Conservation (phyloP, 2,797 vertebrate species). For the Tragopan temminckii region DNA sequence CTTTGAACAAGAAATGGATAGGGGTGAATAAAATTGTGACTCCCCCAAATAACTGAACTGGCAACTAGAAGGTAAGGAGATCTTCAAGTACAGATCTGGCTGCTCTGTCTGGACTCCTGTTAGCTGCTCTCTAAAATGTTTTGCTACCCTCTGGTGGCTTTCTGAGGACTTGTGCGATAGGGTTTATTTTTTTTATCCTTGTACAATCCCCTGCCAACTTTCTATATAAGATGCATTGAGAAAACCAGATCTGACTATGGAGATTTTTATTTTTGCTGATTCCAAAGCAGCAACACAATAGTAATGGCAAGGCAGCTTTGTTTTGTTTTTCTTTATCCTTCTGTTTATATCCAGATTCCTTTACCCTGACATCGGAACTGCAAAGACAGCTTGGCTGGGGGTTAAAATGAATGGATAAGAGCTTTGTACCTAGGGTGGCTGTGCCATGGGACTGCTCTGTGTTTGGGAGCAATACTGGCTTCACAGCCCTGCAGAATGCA, state of each 20-base stretch:
- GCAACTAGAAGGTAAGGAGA: not conserved
- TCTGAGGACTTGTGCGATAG: not conserved
- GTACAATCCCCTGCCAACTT: not conserved
- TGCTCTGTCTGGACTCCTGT: not conserved
- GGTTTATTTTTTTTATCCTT: not conserved
- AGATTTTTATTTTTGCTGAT: not conserved
- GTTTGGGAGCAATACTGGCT: not conserved
- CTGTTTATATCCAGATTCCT: not conserved
- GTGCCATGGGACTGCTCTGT: not conserved
- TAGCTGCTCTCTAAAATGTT: constrained; percentile 46
- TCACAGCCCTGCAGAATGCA: not conserved
- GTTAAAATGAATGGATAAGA: not conserved
- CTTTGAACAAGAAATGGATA: not conserved
- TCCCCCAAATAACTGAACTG: not conserved
- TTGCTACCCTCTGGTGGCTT: constrained; percentile 82
- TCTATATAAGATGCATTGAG: not conserved
- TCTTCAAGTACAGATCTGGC: fast-evolving
- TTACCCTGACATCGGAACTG: not conserved
- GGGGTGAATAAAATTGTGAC: not conserved
- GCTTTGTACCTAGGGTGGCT: not conserved
- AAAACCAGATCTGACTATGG: not conserved
- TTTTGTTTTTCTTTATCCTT: fast-evolving
- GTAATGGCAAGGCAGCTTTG: not conserved
- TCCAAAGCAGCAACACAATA: not conserved
- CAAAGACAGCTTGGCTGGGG: not conserved